Evolutionary conservation across 1,140 invertebrate genomes (phyloP).

Genomic region (Muscidifurax raptorellus): DNA sequence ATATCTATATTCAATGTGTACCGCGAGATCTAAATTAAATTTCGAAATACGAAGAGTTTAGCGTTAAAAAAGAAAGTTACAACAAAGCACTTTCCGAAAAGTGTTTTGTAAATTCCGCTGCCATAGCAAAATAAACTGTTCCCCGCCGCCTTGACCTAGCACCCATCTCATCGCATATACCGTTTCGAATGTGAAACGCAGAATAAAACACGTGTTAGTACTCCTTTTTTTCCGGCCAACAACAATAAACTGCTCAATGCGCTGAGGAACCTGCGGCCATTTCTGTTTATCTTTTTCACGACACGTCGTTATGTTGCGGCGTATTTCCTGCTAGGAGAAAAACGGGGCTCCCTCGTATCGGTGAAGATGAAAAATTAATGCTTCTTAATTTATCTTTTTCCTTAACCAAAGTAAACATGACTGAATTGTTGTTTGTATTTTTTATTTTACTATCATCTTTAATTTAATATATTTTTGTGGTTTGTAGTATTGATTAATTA

Average conservation of each 20-base stretch:
- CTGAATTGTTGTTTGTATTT: too few relatives aligned
- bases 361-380: constrained; percentile 19
- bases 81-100: background rate
- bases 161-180: constrained; percentile 22
- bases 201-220: constrained; percentile 22
- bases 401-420: background rate
- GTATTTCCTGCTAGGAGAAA: constrained; percentile 3
- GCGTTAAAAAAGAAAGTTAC: background rate
- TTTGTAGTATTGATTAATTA: too few relatives aligned
- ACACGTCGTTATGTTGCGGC: background rate
- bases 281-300: constrained; percentile 23
- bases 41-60: too few relatives aligned
- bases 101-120: constrained; percentile 28
- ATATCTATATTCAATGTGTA: too few relatives aligned
- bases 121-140: constrained; percentile 63
- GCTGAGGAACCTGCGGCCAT: background rate
- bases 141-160: constrained; percentile 61
- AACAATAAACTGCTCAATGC: constrained; percentile 61
- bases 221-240: constrained; percentile 55
- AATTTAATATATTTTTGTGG: too few relatives aligned
- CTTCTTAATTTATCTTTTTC: background rate
- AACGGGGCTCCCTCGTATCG: background rate
- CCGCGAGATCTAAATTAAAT: too few relatives aligned
- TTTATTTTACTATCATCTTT: too few relatives aligned
- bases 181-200: constrained; percentile 37